Evolutionary conservation across 2,888 invertebrate species (phyloP).

Genomic region (Augiades crinisus): DNA sequence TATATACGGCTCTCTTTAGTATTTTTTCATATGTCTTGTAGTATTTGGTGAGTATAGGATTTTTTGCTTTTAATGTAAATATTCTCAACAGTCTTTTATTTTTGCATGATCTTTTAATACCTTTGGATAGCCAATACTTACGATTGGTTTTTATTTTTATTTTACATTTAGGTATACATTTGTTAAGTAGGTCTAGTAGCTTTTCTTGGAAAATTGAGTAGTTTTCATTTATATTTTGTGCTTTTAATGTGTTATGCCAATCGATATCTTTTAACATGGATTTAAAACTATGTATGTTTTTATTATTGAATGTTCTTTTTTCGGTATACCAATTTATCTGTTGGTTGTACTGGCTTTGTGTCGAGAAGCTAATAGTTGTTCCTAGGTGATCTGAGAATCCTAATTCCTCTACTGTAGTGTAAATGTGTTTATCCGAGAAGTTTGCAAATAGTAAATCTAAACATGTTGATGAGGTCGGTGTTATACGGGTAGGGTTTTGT

Average conservation of each 20-base stretch:
- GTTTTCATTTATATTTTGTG: slow-evolving; percentile 26
- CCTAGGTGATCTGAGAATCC: too few species aligned
- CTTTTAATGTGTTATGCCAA: slow-evolving; percentile 17
- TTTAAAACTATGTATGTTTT: slow-evolving; percentile 26
- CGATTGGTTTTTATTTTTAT: slow-evolving; percentile 1
- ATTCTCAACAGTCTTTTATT: neutral
- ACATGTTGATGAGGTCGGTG: slow-evolving; percentile 21
- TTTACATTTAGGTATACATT: slow-evolving; percentile 16
- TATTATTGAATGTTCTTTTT: neutral
- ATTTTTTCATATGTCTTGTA: neutral
- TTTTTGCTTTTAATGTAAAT: neutral
- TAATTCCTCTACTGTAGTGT: neutral
- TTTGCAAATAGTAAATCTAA: slow-evolving; percentile 31
- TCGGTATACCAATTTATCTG: neutral
- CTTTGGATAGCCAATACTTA: neutral
- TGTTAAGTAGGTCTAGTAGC: slow-evolving; percentile 11
- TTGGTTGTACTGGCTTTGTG: neutral
- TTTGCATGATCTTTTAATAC: neutral
- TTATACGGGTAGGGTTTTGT: slow-evolving; percentile 28
- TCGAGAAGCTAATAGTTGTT: too few species aligned
- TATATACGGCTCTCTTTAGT: neutral
- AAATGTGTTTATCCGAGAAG: slow-evolving; percentile 1
- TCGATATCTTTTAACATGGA: neutral
- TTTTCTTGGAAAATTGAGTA: slow-evolving; percentile 15
- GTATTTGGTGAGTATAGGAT: neutral